phyloP scores from a whole-genome alignment of 2,797 vertebrate species.

The Petrocephalus sullivani region DNA sequence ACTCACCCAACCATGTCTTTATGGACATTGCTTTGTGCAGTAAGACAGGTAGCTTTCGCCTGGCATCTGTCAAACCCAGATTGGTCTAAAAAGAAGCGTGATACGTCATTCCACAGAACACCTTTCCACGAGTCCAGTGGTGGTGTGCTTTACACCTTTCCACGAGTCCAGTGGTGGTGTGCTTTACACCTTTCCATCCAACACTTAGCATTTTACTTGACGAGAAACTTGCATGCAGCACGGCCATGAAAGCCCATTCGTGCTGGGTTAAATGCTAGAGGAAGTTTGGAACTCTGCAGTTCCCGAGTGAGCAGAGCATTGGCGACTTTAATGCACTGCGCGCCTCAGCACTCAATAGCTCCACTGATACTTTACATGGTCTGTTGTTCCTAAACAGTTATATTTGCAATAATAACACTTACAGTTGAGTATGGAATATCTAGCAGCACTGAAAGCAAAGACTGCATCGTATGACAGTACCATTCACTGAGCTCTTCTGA shows the following conservation, averaged over 20 bases:
- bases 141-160: neutral
- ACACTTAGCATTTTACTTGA: neutral
- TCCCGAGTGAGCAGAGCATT: neutral
- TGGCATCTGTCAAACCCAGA: neutral
- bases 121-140: neutral
- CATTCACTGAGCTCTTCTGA: too few species aligned
- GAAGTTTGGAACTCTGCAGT: neutral
- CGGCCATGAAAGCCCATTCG: neutral
- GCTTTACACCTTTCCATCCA: neutral
- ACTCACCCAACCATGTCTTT: neutral
- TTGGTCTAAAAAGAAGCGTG: neutral
- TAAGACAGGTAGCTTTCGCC: neutral
- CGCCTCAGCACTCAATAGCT: neutral
- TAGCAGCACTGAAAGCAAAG: neutral
- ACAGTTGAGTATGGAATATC: neutral
- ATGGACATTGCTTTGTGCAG: neutral
- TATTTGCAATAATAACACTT: neutral
- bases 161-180: neutral
- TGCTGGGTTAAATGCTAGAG: neutral
- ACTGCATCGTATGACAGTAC: too few species aligned
- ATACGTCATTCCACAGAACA: neutral
- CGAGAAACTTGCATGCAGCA: neutral
- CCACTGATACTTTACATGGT: neutral
- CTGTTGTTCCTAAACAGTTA: neutral
- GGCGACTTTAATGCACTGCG: neutral